Evolutionary conservation across 2,888 invertebrate genomes (phyloP).

Genomic region (Blastobasis adustella): DNA sequence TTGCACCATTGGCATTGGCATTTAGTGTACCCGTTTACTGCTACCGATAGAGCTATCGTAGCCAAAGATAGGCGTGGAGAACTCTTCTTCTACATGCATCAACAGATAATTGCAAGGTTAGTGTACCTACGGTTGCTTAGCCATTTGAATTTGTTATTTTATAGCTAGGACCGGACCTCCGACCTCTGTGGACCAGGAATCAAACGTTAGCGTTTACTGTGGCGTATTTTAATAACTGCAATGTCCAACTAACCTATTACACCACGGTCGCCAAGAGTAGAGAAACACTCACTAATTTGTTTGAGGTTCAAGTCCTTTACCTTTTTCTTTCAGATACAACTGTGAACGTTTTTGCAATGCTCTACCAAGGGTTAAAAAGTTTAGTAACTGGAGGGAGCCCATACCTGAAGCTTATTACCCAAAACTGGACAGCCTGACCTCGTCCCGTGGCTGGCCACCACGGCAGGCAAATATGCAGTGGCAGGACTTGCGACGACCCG

Average conservation of each 20-base stretch:
- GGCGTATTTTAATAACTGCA: no score
- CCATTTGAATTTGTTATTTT: no score
- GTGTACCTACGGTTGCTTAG: not conserved
- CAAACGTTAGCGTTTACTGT: no score
- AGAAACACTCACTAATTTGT: no score
- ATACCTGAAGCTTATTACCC: slow-evolving; percentile 88
- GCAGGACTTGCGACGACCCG: slow-evolving; percentile 79
- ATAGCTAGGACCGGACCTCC: no score
- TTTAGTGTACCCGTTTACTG: slow-evolving; percentile 82
- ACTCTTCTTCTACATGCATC: slow-evolving; percentile 87
- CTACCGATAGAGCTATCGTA: slow-evolving; percentile 72
- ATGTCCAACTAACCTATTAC: no score
- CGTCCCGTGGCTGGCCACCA: slow-evolving; percentile 83
- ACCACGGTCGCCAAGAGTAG: no score
- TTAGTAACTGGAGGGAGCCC: slow-evolving; percentile 80
- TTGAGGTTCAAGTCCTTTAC: not conserved
- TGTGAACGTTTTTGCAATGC: slow-evolving; percentile 84
- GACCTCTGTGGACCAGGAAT: no score
- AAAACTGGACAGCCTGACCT: slow-evolving; percentile 82
- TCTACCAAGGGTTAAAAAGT: slow-evolving; percentile 76
- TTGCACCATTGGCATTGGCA: slow-evolving; percentile 91
- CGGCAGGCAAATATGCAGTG: slow-evolving; percentile 76
- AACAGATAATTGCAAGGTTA: slow-evolving; percentile 65
- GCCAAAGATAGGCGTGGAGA: slow-evolving; percentile 86
- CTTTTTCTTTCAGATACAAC: slow-evolving; percentile 76